Evolutionary conservation across 2,888 invertebrate genomes (phyloP).

Genomic region (Caenorhabditis uteleia): DNA sequence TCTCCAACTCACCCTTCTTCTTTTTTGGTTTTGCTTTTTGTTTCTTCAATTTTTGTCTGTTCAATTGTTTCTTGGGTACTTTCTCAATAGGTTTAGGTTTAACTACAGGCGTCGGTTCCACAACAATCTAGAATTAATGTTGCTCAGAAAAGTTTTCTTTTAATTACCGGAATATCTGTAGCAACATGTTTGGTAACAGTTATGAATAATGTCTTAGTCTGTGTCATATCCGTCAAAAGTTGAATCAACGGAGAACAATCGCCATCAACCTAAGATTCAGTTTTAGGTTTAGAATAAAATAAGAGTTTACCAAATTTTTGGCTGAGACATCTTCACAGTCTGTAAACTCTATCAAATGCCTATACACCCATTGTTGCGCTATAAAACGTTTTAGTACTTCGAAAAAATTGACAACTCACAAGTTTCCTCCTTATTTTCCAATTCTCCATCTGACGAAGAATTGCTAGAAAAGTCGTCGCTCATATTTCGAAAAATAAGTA

Average conservation of each 20-base stretch:
- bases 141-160: background rate
- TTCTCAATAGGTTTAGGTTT: conserved; percentile 9
- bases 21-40: background rate
- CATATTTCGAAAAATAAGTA: no score
- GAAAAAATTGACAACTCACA: conserved; percentile 7
- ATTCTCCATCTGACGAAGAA: conserved; percentile 23
- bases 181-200: conserved; percentile 15
- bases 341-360: conserved; percentile 33
- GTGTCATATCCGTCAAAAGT: conserved; percentile 31
- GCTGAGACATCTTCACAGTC: conserved; percentile 36
- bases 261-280: conserved; percentile 22
- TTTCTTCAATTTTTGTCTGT: background rate
- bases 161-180: conserved; percentile 6
- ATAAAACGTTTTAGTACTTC: background rate
- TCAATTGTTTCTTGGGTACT: no score
- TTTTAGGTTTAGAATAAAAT: background rate
- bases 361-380: conserved; percentile 41
- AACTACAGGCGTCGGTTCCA: conserved; percentile 1
- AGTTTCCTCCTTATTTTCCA: conserved; percentile 32
- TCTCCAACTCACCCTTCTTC: background rate
- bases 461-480: no score
- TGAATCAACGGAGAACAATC: conserved; percentile 29
- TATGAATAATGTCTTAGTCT: conserved; percentile 22
- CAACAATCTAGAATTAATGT: conserved; percentile 3
- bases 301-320: conserved; percentile 12